A percentile compares a stretch with the other conserved stretches of the same genome.
These are phyloP conservation scores for Ceratoteleas bidentatus DNA, from an alignment of 1,140 invertebrate species.

Conservation along the genomic window DNA sequence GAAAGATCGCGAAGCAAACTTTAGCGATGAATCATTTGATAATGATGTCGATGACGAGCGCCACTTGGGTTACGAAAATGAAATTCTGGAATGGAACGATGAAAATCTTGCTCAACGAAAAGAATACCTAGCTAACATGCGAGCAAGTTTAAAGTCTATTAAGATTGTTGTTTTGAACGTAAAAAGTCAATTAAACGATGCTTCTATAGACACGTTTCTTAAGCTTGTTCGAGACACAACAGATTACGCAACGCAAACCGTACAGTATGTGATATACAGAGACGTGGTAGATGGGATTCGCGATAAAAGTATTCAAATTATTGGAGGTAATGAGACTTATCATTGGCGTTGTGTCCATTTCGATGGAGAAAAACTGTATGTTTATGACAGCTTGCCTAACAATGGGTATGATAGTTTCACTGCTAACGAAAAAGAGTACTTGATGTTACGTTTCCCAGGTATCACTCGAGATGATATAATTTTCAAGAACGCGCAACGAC, in stretches of 20 bases:
- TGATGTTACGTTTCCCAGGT: background rate
- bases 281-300: background rate
- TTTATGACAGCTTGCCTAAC: too few relatives aligned
- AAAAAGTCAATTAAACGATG: background rate
- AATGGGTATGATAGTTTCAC: too few relatives aligned
- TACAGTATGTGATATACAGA: conserved; percentile 1
- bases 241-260: too few relatives aligned
- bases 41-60: too few relatives aligned
- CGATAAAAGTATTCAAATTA: conserved; percentile 4
- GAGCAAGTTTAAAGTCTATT: background rate
- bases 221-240: background rate
- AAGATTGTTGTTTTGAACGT: background rate
- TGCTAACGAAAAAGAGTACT: conserved; percentile 1
- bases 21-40: too few relatives aligned
- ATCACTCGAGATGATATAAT: background rate
- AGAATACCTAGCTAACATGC: background rate
- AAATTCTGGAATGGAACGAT: conserved; percentile 5
- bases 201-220: conserved; percentile 1
- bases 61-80: background rate
- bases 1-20: too few relatives aligned
- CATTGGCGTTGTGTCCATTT: background rate
- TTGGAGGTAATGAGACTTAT: background rate
- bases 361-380: background rate
- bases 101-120: background rate
- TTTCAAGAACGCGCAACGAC: background rate